Base-by-base conservation (phyloP, 1,140 invertebrate species). In the Caenorhabditis inopinata region DNA sequence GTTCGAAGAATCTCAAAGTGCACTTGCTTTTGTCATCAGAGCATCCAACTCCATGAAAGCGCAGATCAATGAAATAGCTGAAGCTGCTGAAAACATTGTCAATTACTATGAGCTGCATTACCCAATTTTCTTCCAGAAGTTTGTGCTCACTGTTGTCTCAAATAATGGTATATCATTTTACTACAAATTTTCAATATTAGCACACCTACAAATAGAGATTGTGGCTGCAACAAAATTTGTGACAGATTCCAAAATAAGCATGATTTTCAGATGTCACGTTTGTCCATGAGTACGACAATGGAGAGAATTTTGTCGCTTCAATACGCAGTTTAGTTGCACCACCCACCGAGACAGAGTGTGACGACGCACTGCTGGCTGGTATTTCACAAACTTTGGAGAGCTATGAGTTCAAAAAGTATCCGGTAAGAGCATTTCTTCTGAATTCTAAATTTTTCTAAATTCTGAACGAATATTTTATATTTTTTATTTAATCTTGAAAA, bases 1-100 rank as follows among this genome's bases (percentile, higher is more conserved):
- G 2, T 81, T 74, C 16, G 35, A 82, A 2, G 32, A 42, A 14
- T n/a, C 18, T 6, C 27, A 48, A 12, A 51, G 51, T 27, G 77
- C 76, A 5, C 6, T 82, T 25, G 76, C 18, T 11, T 82, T 74
- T 76, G 81, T 82, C 6, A 32, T 82, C 23, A n/a, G 81, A 18
- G 35, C 62, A 12, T 58, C 78, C n/a, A 68, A 21, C 14, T 81
- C 78, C 16, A 82, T 82, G 81, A n/a, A 73, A 74, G 38, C 53
- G 1, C 78, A 79, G 21, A n/a, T 74, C 3, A 47, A 42, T 21
- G 48, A 62, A 16, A 53, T 53, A n/a, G 18, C 51, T 18, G 51
- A 29, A 12, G 25, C 32, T 18, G 68, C 42, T 27, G 21, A 27
- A 0, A 23, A 21, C 75, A 49, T 48, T 14, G 16, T 77, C 32